Evolutionary conservation across 2,113 vertebrate genomes (phyloP), one percentile per base, ranked within the genome.

Genomic region (Pungitius pungitius): DNA sequence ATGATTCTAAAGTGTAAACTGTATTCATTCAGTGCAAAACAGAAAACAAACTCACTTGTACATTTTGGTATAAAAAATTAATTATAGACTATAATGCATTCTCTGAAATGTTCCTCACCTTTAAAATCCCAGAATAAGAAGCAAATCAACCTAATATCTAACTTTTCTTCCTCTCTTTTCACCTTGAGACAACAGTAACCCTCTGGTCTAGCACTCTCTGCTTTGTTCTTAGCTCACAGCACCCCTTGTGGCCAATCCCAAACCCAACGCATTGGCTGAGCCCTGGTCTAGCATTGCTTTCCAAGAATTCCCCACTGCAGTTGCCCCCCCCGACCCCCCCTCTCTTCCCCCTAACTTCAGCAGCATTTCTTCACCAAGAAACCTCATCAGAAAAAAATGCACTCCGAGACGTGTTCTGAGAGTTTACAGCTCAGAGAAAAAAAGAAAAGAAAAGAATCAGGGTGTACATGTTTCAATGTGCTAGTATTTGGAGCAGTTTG

Each of bases 161-260:
- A 39, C 3, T 2, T 54, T 3, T 22, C 20, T n/a, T 24, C 52
- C 4, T 17, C 17, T 1, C n/a, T 12, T 40, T 13, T 10, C 20
- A 35, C 26, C 47, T 18, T 7, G 1, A 27, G 17, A 55, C 27
- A 61, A 7, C 49, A 71, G 45, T 15, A 9, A 45, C 45, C n/a
- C 52, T 33, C 3, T 52, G 77, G 45, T 18, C 42, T 33, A 70
- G 39, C 43, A 3, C 26, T 39, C 45, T 42, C 20, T 30, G 35
- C 76, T 63, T 54, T 77, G 69, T 47, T 57, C 67, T 82, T 56
- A 72, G 64, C 78, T 64, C 66, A 81, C 65, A 84, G 76, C 11
- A 8, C 89, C 85, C 75, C 87, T 80, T 33, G 85, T 89, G 89
- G 89, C 60, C 39, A 58, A 1, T 14, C 51, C 17, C 5, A 35